Evolutionary conservation across 2,113 vertebrate genomes (phyloP).

Genomic region (Casuarius casuarius): DNA sequence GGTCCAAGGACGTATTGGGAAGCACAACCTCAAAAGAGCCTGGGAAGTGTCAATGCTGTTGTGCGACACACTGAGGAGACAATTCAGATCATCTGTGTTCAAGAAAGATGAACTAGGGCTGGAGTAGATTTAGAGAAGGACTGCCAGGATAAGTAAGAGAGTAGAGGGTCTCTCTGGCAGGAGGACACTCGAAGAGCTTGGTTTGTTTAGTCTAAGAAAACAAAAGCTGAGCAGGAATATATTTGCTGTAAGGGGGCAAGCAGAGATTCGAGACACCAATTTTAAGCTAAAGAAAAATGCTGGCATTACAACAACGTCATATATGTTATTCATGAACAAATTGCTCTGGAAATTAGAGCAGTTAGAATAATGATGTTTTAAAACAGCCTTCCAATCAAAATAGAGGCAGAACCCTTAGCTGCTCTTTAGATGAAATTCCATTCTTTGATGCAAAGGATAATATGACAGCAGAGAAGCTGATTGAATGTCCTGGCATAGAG

Average conservation of each 20-base stretch:
- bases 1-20: background rate
- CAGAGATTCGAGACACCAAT: conserved; percentile 22
- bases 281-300: conserved; percentile 41
- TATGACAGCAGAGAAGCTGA: background rate
- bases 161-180: background rate
- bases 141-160: background rate
- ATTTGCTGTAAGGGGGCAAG: background rate
- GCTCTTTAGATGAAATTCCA: background rate
- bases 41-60: background rate
- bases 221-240: background rate
- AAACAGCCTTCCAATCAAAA: conserved; percentile 38
- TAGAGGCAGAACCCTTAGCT: conserved; percentile 13
- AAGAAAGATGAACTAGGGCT: background rate
- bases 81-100: background rate
- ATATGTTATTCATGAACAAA: conserved; percentile 12
- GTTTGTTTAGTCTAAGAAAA: background rate
- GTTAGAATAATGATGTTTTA: conserved; percentile 26
- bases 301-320: background rate
- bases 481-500: background rate
- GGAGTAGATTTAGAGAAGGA: background rate
- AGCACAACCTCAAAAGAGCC: background rate
- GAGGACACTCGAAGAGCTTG: background rate
- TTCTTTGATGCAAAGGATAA: background rate
- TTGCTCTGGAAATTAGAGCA: conserved; percentile 28
- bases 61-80: background rate